Percentiles rank a stretch among this genome's conserved stretches.
Evolutionary conservation across 2,113 vertebrate genomes (phyloP).

Genomic region (Sapayoa aenigma): DNA sequence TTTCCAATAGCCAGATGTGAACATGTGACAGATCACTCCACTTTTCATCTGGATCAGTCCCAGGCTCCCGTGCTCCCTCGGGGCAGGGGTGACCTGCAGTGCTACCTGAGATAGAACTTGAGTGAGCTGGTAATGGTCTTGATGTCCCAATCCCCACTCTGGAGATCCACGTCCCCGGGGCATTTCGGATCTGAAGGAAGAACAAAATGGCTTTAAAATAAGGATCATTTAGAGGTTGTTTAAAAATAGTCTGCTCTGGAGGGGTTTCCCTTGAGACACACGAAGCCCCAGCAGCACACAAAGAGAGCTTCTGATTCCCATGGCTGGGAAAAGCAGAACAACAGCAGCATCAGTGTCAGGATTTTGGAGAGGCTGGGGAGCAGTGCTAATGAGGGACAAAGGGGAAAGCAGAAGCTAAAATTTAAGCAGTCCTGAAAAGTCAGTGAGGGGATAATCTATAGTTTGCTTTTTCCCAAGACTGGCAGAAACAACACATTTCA

Average conservation of each 20-base stretch:
- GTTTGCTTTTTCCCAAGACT: not conserved
- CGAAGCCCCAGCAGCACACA: not conserved
- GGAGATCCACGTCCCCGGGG: conserved; percentile 88
- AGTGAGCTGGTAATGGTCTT: conserved; percentile 96
- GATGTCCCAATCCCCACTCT: conserved; percentile 86
- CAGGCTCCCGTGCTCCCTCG: accelerated
- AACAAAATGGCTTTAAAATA: not conserved
- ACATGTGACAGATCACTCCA: not conserved
- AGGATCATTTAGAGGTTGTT: not conserved
- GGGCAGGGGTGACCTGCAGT: not conserved
- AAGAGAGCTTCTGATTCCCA: not conserved
- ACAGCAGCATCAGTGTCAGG: not conserved
- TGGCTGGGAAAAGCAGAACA: not conserved
- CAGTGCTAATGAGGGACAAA: not conserved
- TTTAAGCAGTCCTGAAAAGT: not conserved
- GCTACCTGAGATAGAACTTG: conserved; percentile 96
- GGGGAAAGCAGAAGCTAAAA: not conserved
- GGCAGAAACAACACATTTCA: not conserved
- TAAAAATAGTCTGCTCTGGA: not conserved
- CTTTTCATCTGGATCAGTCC: not conserved
- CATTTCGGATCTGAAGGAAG: conserved; percentile 81
- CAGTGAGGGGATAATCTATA: not conserved
- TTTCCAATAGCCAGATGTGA: not conserved
- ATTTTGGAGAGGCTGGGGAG: not conserved
- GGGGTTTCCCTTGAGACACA: not conserved